These are phyloP conservation scores for Phaetusa simplex DNA, from an alignment of 2,113 vertebrate genomes.

Conservation along the genomic window DNA sequence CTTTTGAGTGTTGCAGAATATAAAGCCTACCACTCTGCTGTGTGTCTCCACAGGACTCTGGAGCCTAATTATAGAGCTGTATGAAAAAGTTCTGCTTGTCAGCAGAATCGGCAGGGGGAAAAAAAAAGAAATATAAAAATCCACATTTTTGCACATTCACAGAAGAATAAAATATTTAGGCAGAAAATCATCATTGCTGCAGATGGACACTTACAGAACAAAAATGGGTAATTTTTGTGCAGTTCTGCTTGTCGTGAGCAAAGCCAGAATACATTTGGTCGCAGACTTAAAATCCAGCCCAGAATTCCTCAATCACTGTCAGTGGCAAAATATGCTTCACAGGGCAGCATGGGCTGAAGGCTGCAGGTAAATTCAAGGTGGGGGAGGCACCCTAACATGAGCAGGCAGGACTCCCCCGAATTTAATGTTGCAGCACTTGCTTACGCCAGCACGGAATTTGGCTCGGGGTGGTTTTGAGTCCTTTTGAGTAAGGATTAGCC, in stretches of 20 bases:
- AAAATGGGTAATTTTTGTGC: constrained; percentile 48
- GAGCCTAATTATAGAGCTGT: constrained; percentile 64
- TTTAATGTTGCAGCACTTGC: not conserved
- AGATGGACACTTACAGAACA: constrained; percentile 66
- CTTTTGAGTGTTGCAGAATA: constrained; percentile 5
- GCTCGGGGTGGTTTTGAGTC: not conserved
- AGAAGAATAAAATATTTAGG: constrained; percentile 61
- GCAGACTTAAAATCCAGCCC: not conserved
- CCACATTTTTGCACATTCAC: constrained; percentile 52
- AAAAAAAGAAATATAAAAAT: not conserved
- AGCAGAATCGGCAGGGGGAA: constrained; percentile 26
- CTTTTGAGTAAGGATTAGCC: not conserved
- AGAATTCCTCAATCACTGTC: not conserved
- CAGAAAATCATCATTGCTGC: constrained; percentile 54
- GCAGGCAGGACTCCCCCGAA: not conserved
- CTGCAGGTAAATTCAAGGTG: not conserved
- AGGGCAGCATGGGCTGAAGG: not conserved
- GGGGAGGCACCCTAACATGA: not conserved
- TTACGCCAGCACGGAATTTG: not conserved
- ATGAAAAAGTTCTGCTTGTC: constrained; percentile 59
- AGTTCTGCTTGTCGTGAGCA: not conserved
- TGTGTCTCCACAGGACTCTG: constrained; percentile 47
- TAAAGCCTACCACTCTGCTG: constrained; percentile 19
- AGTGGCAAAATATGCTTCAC: not conserved
- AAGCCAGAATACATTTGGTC: not conserved